Conservation (phyloP, 2,797 vertebrate species). For the Peromyscus aztecus region DNA sequence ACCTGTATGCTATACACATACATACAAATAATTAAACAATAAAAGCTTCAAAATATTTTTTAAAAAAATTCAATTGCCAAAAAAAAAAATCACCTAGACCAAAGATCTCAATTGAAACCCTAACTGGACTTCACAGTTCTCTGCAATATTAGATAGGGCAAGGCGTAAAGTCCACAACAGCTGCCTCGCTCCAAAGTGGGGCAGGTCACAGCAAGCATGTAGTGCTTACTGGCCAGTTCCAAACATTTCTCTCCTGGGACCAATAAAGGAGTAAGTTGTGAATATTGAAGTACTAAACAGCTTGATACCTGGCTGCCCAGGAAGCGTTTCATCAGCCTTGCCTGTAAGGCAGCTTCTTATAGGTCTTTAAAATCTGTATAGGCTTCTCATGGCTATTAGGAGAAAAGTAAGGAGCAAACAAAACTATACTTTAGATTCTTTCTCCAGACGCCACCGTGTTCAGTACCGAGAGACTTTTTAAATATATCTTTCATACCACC, state of each 20-base stretch:
- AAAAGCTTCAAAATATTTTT: not conserved
- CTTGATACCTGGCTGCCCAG: conserved; percentile 64
- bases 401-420: conserved; percentile 52
- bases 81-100: not conserved
- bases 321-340: conserved; percentile 60
- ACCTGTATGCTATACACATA: too few species aligned
- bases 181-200: conserved; percentile 62
- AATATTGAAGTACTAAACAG: conserved; percentile 65
- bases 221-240: conserved; percentile 62
- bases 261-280: conserved; percentile 41
- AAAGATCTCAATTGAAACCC: conserved; percentile 2
- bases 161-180: not conserved
- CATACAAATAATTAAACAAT: not conserved
- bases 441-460: not conserved
- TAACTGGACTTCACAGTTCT: not conserved
- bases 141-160: not conserved
- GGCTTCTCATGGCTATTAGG: conserved; percentile 43
- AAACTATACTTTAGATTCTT: conserved; percentile 19
- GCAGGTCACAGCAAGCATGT: conserved; percentile 60
- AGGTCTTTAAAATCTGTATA: conserved; percentile 51
- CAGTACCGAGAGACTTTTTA: not conserved
- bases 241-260: conserved; percentile 67
- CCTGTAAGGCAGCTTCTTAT: conserved; percentile 68
- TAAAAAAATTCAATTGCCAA: not conserved
- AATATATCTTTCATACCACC: not conserved